phyloP scores from a whole-genome alignment of 2,888 invertebrate species.

The Spodoptera littoralis region DNA sequence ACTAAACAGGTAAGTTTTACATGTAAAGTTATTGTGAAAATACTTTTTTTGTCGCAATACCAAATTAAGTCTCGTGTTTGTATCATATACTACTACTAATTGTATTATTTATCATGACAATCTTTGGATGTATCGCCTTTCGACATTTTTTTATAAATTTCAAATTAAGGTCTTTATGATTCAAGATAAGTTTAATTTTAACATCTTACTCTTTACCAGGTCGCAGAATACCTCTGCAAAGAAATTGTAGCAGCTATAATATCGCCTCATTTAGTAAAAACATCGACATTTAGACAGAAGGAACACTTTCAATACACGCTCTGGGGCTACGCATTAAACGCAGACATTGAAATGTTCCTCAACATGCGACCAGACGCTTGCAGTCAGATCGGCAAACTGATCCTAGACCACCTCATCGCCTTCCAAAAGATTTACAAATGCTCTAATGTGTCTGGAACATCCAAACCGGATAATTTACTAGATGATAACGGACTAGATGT shows the following conservation, averaged over 20 bases:
- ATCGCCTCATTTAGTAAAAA: constrained; percentile 84
- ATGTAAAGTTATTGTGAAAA: too few relatives aligned
- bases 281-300: constrained; percentile 84
- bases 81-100: too few relatives aligned
- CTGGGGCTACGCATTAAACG: constrained; percentile 89
- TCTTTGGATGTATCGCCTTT: too few relatives aligned
- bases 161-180: too few relatives aligned
- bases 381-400: constrained; percentile 87
- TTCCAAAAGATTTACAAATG: constrained; percentile 86
- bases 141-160: too few relatives aligned
- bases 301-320: constrained; percentile 87
- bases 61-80: too few relatives aligned
- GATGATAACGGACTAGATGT: constrained; percentile 81
- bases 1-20: constrained; percentile 75
- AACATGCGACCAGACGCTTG: constrained; percentile 89
- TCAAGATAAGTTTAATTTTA: too few relatives aligned
- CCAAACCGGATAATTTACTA: constrained; percentile 72
- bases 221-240: constrained; percentile 90
- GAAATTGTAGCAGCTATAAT: constrained; percentile 89
- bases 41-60: too few relatives aligned
- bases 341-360: constrained; percentile 88
- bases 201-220: constrained; percentile 65
- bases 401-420: constrained; percentile 87
- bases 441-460: constrained; percentile 51
- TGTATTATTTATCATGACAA: too few relatives aligned